phyloP scores from a whole-genome alignment of 1,140 invertebrate species.

The Dendrolimus punctatus region DNA sequence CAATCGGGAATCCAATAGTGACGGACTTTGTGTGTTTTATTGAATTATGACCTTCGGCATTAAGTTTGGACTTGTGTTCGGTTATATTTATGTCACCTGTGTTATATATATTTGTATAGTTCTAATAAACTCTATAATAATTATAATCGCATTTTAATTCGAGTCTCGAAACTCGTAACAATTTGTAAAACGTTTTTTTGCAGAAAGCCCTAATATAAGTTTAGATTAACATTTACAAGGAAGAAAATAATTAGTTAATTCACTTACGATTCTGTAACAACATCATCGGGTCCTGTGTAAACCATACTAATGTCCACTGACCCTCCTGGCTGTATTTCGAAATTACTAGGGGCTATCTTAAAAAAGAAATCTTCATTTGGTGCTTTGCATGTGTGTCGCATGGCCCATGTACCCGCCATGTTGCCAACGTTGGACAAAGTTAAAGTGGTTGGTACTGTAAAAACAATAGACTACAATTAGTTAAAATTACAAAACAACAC shows the following conservation, averaged over 20 bases:
- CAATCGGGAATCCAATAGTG: too few relatives aligned
- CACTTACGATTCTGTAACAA: conserved; percentile 35
- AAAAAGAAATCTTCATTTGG: conserved; percentile 31
- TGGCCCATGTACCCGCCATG: conserved; percentile 36
- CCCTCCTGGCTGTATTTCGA: conserved; percentile 34
- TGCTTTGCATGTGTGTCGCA: conserved; percentile 26
- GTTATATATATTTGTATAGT: too few relatives aligned
- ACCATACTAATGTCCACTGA: conserved; percentile 23
- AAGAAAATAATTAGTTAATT: not conserved
- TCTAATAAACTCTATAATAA: too few relatives aligned
- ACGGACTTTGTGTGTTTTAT: too few relatives aligned
- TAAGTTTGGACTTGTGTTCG: too few relatives aligned
- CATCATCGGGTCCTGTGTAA: conserved; percentile 41
- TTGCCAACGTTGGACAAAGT: conserved; percentile 37
- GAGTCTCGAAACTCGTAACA: too few relatives aligned
- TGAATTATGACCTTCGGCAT: too few relatives aligned
- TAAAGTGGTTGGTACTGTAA: conserved; percentile 38
- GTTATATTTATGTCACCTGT: too few relatives aligned
- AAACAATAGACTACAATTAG: conserved; percentile 2
- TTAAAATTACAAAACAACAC: not conserved
- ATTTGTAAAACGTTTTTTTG: too few relatives aligned
- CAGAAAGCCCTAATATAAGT: too few relatives aligned
- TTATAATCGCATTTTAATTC: too few relatives aligned
- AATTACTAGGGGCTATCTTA: conserved; percentile 29
- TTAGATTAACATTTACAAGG: too few relatives aligned